A percentile compares a stretch with the other conserved stretches of the same genome.
These are phyloP conservation scores for Chelonia mydas DNA, from an alignment of 2,797 vertebrate genomes.

Conservation along the genomic window DNA sequence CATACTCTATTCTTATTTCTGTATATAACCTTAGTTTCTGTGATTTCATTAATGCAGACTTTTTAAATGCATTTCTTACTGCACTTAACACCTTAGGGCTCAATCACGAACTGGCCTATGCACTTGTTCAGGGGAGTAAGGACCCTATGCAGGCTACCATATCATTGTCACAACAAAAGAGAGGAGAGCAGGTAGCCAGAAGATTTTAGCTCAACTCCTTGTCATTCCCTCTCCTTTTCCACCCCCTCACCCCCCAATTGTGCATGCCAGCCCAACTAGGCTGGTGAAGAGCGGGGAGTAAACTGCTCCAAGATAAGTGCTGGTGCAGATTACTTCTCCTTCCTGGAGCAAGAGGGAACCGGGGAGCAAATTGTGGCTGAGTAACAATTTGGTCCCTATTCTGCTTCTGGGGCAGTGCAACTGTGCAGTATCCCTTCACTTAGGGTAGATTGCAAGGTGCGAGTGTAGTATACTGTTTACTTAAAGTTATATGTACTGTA, in stretches of 20 bases:
- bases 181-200: background rate
- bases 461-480: background rate
- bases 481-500: background rate
- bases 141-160: fast-evolving
- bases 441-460: background rate
- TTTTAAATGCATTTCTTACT: background rate
- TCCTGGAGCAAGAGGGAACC: background rate
- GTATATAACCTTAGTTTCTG: background rate
- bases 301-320: background rate
- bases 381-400: fast-evolving
- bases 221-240: background rate
- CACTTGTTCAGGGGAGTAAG: background rate
- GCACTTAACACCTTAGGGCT: background rate
- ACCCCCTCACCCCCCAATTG: fast-evolving
- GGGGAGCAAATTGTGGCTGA: background rate
- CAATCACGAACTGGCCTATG: background rate
- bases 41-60: background rate
- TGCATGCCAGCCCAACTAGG: background rate
- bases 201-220: background rate
- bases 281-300: fast-evolving
- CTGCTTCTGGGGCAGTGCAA: fast-evolving
- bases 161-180: fast-evolving
- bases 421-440: background rate
- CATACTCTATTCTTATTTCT: background rate
- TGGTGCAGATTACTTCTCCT: background rate